Base-by-base conservation (phyloP, 2,888 invertebrate species). In the Cremastobaeus sp. region DNA sequence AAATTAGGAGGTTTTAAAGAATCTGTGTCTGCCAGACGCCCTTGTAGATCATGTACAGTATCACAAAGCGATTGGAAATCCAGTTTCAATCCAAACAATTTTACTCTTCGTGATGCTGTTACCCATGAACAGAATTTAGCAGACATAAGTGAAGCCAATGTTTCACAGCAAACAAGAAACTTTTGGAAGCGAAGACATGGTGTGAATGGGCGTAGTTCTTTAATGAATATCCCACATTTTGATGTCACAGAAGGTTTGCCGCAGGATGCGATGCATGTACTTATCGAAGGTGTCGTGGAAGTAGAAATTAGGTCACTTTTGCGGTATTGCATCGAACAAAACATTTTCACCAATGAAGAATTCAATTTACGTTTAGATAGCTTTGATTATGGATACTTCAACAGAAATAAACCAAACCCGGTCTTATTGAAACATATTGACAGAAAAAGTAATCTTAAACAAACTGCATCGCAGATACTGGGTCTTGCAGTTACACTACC, bases 301-400 rank as follows among this genome's bases (percentile, higher is more conserved):
- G n/a, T n/a, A n/a, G n/a, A n/a, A n/a, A n/a, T n/a, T n/a, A n/a
- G n/a, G n/a, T n/a, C 34, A 1, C 12, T 50, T n/a, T 11, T 50
- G 12, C 50, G 35, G 1, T 18, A 34, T 6, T 50, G 9, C 5
- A 20, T 50, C 17, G n/a, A 11, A 1, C 20, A 18, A 34, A 34
- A 50, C 11, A n/a, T 50, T 0, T 9, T 50, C 1, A 11, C 2
- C 3, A 18, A 34, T 8, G 20, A 32, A 34, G 50, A 50, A 0
- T 50, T 50, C 5, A 50, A 50, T 20, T 9, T 52, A 4, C 21
- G 45, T 9, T 20, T 76, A 0, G 4, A 3, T 4, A 41, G 32
- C 54, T 75, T 76, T 30, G 30, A 59, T 50, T 72, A 50, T 28
- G 28, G 41, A 6, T 48, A 75, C 18, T 66, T 75, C 28, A 18